Base-by-base conservation (phyloP, 2,888 invertebrate species). In the Erpobdella octoculata region DNA sequence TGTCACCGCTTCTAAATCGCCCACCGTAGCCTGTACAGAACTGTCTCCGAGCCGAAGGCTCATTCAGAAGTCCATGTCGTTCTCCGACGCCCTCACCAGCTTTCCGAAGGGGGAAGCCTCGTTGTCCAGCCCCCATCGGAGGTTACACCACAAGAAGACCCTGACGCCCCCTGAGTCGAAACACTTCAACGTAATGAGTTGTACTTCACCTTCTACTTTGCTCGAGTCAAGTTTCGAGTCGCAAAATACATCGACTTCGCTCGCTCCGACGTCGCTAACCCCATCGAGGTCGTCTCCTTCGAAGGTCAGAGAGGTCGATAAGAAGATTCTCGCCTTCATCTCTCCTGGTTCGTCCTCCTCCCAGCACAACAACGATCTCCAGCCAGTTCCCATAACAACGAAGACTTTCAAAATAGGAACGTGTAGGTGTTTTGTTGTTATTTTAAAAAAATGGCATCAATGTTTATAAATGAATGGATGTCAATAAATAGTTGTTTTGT, bases 401-500 rank as follows among this genome's bases (percentile, higher is more conserved):
- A 62, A 31, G n/a, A 33, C 31, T 31, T 62, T 62, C 35, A 62
- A 35, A 31, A 62, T 62, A n/a, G 62, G 62, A 1, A 62, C 62
- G 9, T 28, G 62, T 62, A 1, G n/a, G 31, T 25, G n/a, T 25
- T 15, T 28, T 1, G 8, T 62, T 1, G 1, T 62, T 62, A 62
- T 62, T 62, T 58, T 58, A 21, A 9, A 41, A n/a, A n/a, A n/a
- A n/a, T n/a, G n/a, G n/a, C n/a, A n/a, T n/a, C n/a, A n/a, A n/a
- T n/a, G n/a, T n/a, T n/a, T n/a, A n/a, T n/a, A n/a, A n/a, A n/a
- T n/a, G n/a, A n/a, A n/a, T n/a, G n/a, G n/a, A n/a, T n/a, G n/a
- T n/a, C n/a, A n/a, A n/a, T n/a, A n/a, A n/a, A n/a, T n/a, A n/a
- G n/a, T n/a, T n/a, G n/a, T n/a, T n/a, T n/a, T n/a, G n/a, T n/a